phyloP scores from a whole-genome alignment of 2,797 vertebrate genomes.

The Syngnathus rostellatus region DNA sequence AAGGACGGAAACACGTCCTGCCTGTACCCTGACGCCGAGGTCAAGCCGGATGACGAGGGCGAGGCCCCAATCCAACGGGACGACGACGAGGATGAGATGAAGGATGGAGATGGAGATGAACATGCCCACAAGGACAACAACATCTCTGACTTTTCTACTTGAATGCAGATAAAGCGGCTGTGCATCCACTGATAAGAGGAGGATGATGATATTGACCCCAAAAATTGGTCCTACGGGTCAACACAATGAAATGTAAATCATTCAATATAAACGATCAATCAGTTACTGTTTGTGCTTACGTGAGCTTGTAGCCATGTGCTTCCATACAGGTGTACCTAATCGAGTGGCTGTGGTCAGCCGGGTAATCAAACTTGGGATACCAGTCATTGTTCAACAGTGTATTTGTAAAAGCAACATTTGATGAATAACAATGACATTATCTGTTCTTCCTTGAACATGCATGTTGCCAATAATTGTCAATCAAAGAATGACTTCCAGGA shows the following conservation, averaged over 20 bases:
- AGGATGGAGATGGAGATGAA: constrained; percentile 1
- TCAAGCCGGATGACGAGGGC: background rate
- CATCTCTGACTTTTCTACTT: background rate
- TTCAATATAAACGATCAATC: background rate
- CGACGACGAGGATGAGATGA: background rate
- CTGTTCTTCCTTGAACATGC: too few relatives aligned
- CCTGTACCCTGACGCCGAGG: constrained; percentile 48
- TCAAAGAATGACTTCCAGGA: too few relatives aligned
- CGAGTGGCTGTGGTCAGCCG: too few relatives aligned
- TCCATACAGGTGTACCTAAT: too few relatives aligned
- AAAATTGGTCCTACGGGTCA: background rate
- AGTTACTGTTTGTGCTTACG: background rate
- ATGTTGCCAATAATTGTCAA: too few relatives aligned
- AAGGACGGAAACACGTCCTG: constrained; percentile 67
- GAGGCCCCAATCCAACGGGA: background rate
- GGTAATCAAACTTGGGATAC: too few relatives aligned
- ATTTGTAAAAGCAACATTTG: too few relatives aligned
- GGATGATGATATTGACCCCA: background rate
- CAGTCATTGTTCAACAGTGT: too few relatives aligned
- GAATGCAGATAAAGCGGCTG: background rate
- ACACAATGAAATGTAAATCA: background rate
- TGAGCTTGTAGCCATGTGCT: background rate
- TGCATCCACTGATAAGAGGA: background rate
- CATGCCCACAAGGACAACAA: background rate
- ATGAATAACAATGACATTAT: too few relatives aligned